Percentiles rank a stretch among this genome's conserved stretches.
Conservation (phyloP, 2,797 vertebrate genomes). For the Labroides dimidiatus region DNA sequence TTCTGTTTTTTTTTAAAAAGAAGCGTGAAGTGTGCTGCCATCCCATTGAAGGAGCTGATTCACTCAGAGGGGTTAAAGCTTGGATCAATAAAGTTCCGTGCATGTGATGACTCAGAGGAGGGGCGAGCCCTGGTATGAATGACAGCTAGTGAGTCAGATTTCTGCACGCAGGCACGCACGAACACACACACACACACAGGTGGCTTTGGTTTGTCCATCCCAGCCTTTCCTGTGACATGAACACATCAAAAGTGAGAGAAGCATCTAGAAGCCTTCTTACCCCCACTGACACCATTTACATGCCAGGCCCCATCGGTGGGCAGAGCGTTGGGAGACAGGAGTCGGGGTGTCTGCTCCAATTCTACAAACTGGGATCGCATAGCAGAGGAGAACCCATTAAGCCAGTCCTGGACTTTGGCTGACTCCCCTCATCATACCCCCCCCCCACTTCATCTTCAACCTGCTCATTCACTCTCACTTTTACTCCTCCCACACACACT, state of each 20-base stretch:
- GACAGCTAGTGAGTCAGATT: conserved; percentile 58
- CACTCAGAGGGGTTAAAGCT: conserved; percentile 17
- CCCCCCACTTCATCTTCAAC: conserved; percentile 1
- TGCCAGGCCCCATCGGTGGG: conserved; percentile 35
- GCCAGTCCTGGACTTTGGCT: conserved; percentile 85
- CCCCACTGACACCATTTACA: conserved; percentile 11
- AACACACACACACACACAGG: background rate
- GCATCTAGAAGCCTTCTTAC: conserved; percentile 7
- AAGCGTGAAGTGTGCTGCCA: background rate
- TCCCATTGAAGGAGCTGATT: conserved; percentile 18
- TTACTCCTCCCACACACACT: conserved; percentile 58
- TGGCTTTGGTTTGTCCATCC: conserved; percentile 36
- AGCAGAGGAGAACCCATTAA: conserved; percentile 75
- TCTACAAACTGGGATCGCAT: conserved; percentile 73
- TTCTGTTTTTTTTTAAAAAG: background rate
- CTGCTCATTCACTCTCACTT: conserved; percentile 20
- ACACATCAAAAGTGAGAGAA: conserved; percentile 30
- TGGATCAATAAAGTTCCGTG: conserved; percentile 19
- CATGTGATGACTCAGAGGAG: conserved; percentile 63
- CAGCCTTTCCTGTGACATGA: conserved; percentile 27
- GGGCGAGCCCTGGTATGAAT: conserved; percentile 37
- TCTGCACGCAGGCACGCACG: conserved; percentile 30
- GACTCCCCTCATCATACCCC: conserved; percentile 72
- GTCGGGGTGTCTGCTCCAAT: conserved; percentile 78
- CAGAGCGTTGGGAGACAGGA: conserved; percentile 65